Conservation (phyloP, 2,888 invertebrate genomes). For the Lysandra coridon region DNA sequence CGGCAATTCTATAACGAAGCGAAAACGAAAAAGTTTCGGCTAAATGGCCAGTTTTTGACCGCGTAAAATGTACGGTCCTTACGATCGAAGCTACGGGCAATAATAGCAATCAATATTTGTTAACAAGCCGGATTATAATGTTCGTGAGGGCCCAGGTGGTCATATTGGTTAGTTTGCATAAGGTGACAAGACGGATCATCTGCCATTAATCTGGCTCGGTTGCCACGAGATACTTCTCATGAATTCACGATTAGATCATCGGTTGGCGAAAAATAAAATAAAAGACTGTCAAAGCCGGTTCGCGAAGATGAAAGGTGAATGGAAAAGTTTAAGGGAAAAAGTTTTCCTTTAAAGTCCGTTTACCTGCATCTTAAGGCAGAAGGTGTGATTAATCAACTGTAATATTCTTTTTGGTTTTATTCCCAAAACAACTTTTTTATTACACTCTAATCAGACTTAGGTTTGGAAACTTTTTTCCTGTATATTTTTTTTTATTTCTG, state of each 20-base stretch:
- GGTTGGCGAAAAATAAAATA: slow-evolving; percentile 8
- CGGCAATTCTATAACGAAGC: no score
- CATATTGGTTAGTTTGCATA: slow-evolving; percentile 3
- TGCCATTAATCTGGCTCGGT: slow-evolving; percentile 13
- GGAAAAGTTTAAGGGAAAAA: not conserved
- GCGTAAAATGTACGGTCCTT: not conserved
- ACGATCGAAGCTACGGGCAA: not conserved
- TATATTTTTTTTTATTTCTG: not conserved
- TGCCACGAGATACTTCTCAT: slow-evolving; percentile 5
- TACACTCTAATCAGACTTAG: not conserved
- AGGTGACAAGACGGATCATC: slow-evolving; percentile 1
- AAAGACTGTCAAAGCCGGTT: not conserved
- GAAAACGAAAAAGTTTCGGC: no score
- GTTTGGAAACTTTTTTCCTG: not conserved
- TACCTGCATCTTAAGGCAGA: not conserved
- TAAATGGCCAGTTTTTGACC: no score
- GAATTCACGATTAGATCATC: slow-evolving; percentile 22
- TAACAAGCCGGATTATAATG: not conserved
- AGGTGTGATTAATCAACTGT: not conserved
- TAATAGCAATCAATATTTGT: not conserved
- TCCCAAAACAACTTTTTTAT: not conserved
- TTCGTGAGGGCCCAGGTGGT: not conserved
- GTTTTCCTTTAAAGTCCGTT: not conserved
- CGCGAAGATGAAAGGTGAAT: slow-evolving; percentile 1
- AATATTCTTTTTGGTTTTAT: not conserved